A percentile compares a stretch with the other conserved stretches of the same genome.
phyloP scores from a whole-genome alignment of 1,140 invertebrate genomes.

The Globodera ellingtonae region DNA sequence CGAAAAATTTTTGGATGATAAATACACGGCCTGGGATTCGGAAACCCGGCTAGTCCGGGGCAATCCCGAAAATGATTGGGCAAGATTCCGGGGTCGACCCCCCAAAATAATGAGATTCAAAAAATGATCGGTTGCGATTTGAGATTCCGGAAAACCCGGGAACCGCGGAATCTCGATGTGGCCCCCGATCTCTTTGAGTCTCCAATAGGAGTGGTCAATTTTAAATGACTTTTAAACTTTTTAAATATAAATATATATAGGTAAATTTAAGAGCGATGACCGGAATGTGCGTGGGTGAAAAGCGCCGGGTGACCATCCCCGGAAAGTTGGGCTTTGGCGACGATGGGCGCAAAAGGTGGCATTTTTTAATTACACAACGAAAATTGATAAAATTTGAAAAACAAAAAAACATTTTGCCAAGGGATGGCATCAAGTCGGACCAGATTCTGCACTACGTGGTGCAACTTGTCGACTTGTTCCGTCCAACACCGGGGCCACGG shows the following conservation, averaged over 20 bases:
- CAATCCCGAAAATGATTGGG: no score
- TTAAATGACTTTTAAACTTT: not conserved
- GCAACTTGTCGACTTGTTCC: slow-evolving; percentile 62
- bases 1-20: no score
- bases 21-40: no score
- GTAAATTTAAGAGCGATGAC: slow-evolving; percentile 29
- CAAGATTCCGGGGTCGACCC: no score
- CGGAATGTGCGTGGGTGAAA: slow-evolving; percentile 65
- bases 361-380: not conserved
- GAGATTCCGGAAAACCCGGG: no score
- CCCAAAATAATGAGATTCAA: no score
- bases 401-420: slow-evolving; percentile 18
- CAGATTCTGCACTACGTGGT: slow-evolving; percentile 63
- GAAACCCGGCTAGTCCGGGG: no score
- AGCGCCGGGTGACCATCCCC: slow-evolving; percentile 63
- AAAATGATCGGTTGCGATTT: no score
- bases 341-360: slow-evolving; percentile 56
- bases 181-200: no score
- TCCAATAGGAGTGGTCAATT: not conserved
- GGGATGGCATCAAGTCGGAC: slow-evolving; percentile 59
- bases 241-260: no score
- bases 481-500: slow-evolving; percentile 43
- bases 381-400: slow-evolving; percentile 17
- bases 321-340: slow-evolving; percentile 57
- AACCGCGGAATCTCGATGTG: no score